Base-by-base conservation (phyloP, 1,140 invertebrate species). In the Drosophila arawakana region DNA sequence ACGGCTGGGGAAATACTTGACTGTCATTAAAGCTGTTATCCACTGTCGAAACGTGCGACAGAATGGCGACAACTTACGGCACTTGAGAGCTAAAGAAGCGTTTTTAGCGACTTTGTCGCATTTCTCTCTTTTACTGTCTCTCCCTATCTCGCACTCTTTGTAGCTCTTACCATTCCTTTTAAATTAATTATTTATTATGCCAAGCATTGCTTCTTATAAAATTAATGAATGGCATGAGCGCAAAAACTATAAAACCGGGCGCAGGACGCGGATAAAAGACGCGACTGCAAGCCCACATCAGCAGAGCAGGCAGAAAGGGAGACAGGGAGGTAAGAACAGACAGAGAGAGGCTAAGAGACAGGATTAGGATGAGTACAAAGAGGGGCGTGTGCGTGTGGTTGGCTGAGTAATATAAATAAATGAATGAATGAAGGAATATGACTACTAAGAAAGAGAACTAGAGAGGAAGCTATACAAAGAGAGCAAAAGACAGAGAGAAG, bases 111-210 rank as follows among this genome's bases (percentile, higher is more conserved):
- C 50, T 71, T 63, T 75, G 66, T 75, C 63, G 50, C 69, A 72
- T 74, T 67, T 50, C 54, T 57, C 10, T 50, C 21, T 18, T 11
- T 21, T 13, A 21, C 15, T 49, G 0, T 25, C 46, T 9, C 6
- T 13, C 7, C 10, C 30, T 35, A n/a, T 21, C 21, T 15, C 15
- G 9, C 15, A 9, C 7, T n/a, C 15, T 6, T 11, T 25, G 8
- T 34, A 11, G 18, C 44, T 25, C 43, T 61, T 15, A 44, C 44
- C 44, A 39, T 54, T 70, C 66, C 72, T 74, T 90, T 90, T 86
- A 83, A 90, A 86, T 90, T 78, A 89, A 91, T 89, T 91, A 91
- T 91, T 91, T 85, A 78, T 81, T 81, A 84, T 79, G 78, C 76
- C 75, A 75, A 78, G 78, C 78, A 71, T 74, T 76, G 75, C 72